Evolutionary conservation across 2,888 invertebrate species (phyloP), one percentile per base, ranked within the genome.

Genomic region (Campoplex nolae): DNA sequence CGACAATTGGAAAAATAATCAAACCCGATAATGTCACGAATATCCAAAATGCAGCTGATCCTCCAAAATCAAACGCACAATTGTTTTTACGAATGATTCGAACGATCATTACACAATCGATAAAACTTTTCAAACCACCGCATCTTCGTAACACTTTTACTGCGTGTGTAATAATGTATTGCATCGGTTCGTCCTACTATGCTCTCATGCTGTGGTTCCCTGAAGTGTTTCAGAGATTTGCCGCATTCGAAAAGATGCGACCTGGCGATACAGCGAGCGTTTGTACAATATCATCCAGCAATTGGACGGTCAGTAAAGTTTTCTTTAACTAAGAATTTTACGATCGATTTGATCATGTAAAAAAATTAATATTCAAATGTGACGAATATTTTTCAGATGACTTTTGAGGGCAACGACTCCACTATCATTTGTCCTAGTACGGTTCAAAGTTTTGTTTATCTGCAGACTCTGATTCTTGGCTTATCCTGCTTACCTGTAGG

Each of bases 141-240:
- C 97, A 97, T 95, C 94, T 97, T 75, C 96, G 96, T 91, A 96
- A 97, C 93, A 97, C 97, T 42, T 93, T 97, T 83, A 95, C 97
- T 85, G 97, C 97, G 79, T 97, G 98, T 93, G 95, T 97, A 71
- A 97, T 98, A 88, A 97, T 97, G 92, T 98, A 97, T 94, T 97
- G 97, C 92, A 95, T 97, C 88, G 97, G 97, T 73, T 96, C 97
- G 95, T 98, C 98, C 92, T 98, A 98, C 95, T 98, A 98, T 94
- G 98, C 98, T 13, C 95, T 98, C 70, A 98, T 98, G 97, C 96
- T 98, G 93, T 98, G 98, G 98, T 97, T 98, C 95, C 98, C 98
- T 18, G 98, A 98, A 93, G 94, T 98, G 90, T 98, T 98, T 95
- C 90, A 91, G 94, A 96, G 98, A 80, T 97, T 97, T 94, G 97